These are phyloP conservation scores for Metallyticus violacea DNA, from an alignment of 2,888 invertebrate species.

Conservation along the genomic window DNA sequence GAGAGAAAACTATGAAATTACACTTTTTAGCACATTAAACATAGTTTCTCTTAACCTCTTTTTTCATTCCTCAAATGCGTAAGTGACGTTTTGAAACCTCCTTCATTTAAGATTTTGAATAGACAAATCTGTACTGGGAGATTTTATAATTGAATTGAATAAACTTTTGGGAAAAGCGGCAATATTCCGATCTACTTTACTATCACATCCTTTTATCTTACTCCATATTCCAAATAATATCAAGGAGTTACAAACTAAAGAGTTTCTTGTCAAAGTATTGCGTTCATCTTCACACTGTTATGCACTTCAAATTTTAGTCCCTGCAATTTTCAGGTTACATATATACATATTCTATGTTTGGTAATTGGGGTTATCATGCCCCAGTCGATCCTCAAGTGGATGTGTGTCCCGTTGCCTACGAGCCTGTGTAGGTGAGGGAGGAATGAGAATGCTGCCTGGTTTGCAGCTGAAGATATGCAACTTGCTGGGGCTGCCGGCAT, in stretches of 20 bases:
- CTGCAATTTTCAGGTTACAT: background rate
- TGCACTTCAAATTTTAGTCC: background rate
- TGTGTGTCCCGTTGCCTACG: slow-evolving; percentile 11
- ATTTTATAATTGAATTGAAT: too few relatives aligned
- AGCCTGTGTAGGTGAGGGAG: slow-evolving; percentile 19
- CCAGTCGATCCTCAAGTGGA: slow-evolving; percentile 33
- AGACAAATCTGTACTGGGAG: too few relatives aligned
- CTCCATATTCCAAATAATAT: background rate
- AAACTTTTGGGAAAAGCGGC: too few relatives aligned
- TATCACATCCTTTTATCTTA: background rate
- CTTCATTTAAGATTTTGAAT: too few relatives aligned
- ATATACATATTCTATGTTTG: background rate
- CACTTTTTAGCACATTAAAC: too few relatives aligned
- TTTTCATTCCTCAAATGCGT: too few relatives aligned
- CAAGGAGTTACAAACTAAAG: background rate
- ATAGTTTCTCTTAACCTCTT: too few relatives aligned
- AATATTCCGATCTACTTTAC: too few relatives aligned
- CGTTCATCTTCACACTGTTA: background rate
- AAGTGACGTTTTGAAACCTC: too few relatives aligned
- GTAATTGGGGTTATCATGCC: slow-evolving; percentile 39
- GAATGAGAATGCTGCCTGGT: slow-evolving; percentile 39
- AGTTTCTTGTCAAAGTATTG: background rate
- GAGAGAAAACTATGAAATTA: too few relatives aligned
- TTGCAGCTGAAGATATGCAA: slow-evolving; percentile 40
- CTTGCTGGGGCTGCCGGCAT: slow-evolving; percentile 38